A percentile compares a stretch with the other conserved stretches of the same genome.
These are phyloP conservation scores for Dendrolimus houi DNA, from an alignment of 2,888 invertebrate species.

Conservation along the genomic window DNA sequence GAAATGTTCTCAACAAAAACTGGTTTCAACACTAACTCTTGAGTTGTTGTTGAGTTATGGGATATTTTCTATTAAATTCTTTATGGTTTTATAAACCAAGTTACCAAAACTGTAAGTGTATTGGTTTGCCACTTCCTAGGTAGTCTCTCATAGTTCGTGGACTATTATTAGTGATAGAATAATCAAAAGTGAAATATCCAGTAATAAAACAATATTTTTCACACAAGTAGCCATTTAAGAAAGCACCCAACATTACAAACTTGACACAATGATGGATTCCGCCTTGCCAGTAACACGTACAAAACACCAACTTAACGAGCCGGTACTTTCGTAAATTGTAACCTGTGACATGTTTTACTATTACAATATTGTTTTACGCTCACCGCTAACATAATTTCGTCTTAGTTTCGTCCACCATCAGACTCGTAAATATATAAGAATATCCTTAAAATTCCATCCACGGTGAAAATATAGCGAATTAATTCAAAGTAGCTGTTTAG, in stretches of 20 bases:
- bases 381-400: slow-evolving; percentile 3
- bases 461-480: slow-evolving; percentile 4
- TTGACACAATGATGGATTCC: background rate
- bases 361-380: background rate
- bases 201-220: background rate
- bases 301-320: background rate
- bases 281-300: background rate
- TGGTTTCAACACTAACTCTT: no score
- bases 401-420: background rate
- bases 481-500: slow-evolving; percentile 10
- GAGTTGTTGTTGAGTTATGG: no score
- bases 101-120: no score
- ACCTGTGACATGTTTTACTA: slow-evolving; percentile 4
- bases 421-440: slow-evolving; percentile 1
- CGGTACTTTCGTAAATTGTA: slow-evolving; percentile 1
- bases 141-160: no score
- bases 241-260: background rate
- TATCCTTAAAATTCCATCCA: slow-evolving; percentile 3
- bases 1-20: no score
- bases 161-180: background rate
- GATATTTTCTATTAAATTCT: no score
- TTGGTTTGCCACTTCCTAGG: no score
- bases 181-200: no score
- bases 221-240: background rate
- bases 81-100: no score